Evolutionary conservation across 1,140 invertebrate species (phyloP), one percentile per base, ranked within the genome.

Genomic region (Propsilocerus akamusi): DNA sequence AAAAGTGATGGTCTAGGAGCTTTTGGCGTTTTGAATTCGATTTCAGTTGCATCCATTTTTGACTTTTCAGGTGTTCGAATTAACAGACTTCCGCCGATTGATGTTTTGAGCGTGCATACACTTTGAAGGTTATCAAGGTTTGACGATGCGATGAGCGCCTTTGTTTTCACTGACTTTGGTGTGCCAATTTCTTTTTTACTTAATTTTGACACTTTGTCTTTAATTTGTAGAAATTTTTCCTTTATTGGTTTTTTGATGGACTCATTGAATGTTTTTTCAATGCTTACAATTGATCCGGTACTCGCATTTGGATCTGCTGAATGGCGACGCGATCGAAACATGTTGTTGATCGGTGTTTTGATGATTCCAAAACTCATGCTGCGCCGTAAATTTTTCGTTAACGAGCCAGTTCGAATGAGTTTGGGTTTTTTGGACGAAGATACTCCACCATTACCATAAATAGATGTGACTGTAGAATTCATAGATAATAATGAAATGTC

Each of bases 321-420:
- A 49, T 61, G 64, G 11, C 63, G 57, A 0, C 63, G 54, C 3
- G 60, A 58, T 6, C 63, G 50, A 25, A 65, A 41, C 5, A 62
- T 63, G 41, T 60, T 64, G 14, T 60, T 54, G 11, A 65, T 54
- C 3, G 63, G 63, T 24, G 59, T 62, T 51, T 56, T 55, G 24
- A 61, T 57, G 3, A 60, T 60, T 17, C 60, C 63, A 53, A 63
- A 65, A 41, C 60, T 63, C 32, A 65, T 60, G n/a, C 62, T 63
- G 3, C 61, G 55, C 28, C 59, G 55, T 2, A 65, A 52, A 5
- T 58, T 58, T 25, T 61, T 53, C 46, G 59, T 61, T 22, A 65
- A 60, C 12, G 63, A 65, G 4, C 62, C 62, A 1, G 61, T 62
- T 46, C 63, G 59, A 23, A 59, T 57, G 4, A 65, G 56, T 50